phyloP scores from a whole-genome alignment of 2,888 invertebrate species.

The Odontothrips loti region DNA sequence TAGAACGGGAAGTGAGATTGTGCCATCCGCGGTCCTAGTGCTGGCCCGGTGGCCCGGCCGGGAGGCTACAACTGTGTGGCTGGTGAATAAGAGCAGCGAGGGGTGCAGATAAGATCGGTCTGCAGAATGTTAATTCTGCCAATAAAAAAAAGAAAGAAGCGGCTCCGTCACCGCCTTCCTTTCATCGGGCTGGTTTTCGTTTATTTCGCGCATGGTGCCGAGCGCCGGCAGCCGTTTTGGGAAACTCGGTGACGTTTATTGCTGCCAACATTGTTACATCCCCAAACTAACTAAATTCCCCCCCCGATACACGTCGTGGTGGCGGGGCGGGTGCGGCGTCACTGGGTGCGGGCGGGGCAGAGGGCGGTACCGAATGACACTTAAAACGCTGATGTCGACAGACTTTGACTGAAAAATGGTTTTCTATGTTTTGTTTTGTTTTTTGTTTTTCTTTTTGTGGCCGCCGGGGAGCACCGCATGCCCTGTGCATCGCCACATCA shows the following conservation, averaged over 20 bases:
- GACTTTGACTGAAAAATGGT: too few species aligned
- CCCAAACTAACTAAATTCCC: not conserved
- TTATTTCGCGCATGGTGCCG: not conserved
- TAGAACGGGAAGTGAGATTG: constrained; percentile 14
- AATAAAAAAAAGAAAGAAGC: not conserved
- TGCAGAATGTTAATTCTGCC: constrained; percentile 2
- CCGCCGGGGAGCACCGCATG: too few species aligned
- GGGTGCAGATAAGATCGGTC: not conserved
- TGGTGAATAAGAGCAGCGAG: not conserved
- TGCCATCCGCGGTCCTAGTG: not conserved
- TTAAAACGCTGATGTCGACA: too few species aligned
- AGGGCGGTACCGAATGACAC: too few species aligned
- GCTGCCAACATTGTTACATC: not conserved
- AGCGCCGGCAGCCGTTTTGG: too few species aligned
- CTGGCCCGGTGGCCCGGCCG: too few species aligned
- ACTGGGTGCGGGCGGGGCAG: too few species aligned
- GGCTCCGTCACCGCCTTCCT: not conserved
- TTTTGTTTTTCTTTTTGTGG: too few species aligned
- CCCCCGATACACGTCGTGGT: too few species aligned
- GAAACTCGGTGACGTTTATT: not conserved
- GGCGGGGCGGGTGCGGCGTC: too few species aligned
- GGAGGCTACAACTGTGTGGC: not conserved
- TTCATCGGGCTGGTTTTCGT: not conserved
- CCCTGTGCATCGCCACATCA: too few species aligned
- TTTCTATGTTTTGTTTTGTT: too few species aligned